Evolutionary conservation across 64 coral and sea anemone species (phyloP).

Genomic region (Actinia equina): DNA sequence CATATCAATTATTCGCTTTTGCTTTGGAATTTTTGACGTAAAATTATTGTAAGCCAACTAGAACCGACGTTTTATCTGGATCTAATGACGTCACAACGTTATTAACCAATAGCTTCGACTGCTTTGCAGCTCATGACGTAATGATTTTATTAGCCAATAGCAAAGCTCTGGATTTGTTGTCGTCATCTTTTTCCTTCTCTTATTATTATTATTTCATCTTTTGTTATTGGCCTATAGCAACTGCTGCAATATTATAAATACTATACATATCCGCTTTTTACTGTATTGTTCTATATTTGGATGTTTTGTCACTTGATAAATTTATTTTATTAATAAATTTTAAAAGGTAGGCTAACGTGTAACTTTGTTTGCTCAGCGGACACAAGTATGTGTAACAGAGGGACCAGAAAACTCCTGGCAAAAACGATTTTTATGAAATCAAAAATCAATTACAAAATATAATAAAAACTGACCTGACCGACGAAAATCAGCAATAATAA

Average conservation of each 20-base stretch:
- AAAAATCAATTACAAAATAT: too few species aligned
- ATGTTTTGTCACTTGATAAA: neutral
- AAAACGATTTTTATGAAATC: too few species aligned
- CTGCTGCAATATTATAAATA: slow-evolving; percentile 10
- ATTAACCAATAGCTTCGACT: neutral
- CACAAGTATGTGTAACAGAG: neutral
- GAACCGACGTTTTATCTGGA: neutral
- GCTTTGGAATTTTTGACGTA: neutral
- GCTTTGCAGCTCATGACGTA: neutral
- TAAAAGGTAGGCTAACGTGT: neutral
- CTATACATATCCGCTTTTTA: slow-evolving; percentile 1
- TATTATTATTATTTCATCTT: neutral
- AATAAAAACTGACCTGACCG: too few species aligned
- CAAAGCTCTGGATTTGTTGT: neutral
- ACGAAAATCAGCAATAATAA: too few species aligned
- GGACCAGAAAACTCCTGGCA: too few species aligned
- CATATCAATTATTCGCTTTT: too few species aligned
- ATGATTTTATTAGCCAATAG: neutral
- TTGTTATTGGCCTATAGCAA: neutral
- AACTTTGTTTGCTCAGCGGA: too few species aligned
- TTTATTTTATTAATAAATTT: slow-evolving; percentile 8
- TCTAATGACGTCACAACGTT: neutral
- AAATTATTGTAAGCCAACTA: neutral
- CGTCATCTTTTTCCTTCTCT: neutral
- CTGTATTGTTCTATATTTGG: neutral